phyloP scores from a whole-genome alignment of 2,888 invertebrate genomes.

The Ctena decussata region DNA sequence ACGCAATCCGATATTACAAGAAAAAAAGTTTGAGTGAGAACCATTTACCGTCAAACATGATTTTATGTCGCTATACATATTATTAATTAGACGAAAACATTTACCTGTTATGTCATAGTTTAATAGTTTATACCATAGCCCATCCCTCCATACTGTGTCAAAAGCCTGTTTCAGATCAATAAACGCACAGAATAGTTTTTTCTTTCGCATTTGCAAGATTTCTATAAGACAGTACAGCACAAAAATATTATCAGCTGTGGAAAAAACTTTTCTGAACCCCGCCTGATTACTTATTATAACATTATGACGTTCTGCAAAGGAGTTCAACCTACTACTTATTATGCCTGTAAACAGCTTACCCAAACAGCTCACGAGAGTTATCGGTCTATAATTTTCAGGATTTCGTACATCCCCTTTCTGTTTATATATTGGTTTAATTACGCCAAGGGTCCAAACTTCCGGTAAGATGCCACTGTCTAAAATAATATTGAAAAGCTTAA shows the following conservation, averaged over 20 bases:
- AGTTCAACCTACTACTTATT: too few relatives aligned
- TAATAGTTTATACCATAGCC: background rate
- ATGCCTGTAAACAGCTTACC: too few relatives aligned
- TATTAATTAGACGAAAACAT: background rate
- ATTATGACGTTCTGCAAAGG: too few relatives aligned
- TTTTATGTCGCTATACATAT: background rate
- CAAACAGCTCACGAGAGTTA: too few relatives aligned
- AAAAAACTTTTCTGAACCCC: background rate
- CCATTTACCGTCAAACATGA: background rate
- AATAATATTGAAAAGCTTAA: background rate
- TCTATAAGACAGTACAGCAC: too few relatives aligned
- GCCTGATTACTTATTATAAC: too few relatives aligned
- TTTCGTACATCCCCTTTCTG: too few relatives aligned
- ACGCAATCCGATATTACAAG: too few relatives aligned
- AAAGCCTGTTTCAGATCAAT: background rate
- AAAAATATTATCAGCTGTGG: background rate
- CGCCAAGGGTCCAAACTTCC: background rate
- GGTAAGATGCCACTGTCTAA: background rate
- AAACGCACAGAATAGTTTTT: background rate
- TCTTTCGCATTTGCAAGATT: background rate
- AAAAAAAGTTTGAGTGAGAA: background rate
- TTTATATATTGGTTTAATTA: too few relatives aligned
- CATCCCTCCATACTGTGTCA: too few relatives aligned
- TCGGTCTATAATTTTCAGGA: too few relatives aligned
- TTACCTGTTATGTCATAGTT: background rate